phyloP scores from a whole-genome alignment of 2,113 vertebrate genomes.

The Cyphomyrus plagiostoma region DNA sequence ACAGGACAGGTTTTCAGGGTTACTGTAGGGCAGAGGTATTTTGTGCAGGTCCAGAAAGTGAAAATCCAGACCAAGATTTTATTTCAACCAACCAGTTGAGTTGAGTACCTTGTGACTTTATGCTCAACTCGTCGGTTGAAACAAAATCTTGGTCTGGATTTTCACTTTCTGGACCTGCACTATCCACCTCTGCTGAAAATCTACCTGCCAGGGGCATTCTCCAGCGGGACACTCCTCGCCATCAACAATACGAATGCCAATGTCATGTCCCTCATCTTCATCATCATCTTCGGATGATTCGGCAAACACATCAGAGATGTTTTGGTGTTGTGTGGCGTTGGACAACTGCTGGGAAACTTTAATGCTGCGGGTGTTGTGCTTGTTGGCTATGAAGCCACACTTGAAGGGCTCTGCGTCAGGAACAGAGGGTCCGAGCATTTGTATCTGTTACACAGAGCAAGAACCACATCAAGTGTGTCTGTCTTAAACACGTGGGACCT shows the following conservation, averaged over 20 bases:
- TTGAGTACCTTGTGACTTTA: neutral
- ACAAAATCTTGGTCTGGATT: neutral
- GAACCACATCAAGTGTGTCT: neutral
- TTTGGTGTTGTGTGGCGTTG: neutral
- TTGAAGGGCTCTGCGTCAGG: constrained; percentile 33
- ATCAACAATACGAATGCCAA: constrained; percentile 57
- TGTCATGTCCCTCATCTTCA: rapidly evolving
- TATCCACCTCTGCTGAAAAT: neutral
- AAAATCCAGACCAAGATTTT: neutral
- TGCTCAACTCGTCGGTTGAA: neutral
- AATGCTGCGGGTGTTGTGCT: constrained; percentile 26
- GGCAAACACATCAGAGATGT: neutral
- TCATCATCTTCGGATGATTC: rapidly evolving
- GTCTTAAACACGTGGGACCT: neutral
- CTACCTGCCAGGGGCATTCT: constrained; percentile 93
- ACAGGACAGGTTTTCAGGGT: neutral
- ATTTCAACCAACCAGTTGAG: neutral
- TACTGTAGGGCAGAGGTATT: neutral
- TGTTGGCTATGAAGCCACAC: constrained; percentile 31
- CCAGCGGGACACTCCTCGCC: constrained; percentile 69
- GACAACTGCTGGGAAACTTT: neutral
- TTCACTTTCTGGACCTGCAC: neutral
- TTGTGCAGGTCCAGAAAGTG: neutral
- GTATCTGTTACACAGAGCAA: neutral
- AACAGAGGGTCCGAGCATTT: neutral